phyloP scores from a whole-genome alignment of 2,113 vertebrate genomes.

The Bucco capensis region DNA sequence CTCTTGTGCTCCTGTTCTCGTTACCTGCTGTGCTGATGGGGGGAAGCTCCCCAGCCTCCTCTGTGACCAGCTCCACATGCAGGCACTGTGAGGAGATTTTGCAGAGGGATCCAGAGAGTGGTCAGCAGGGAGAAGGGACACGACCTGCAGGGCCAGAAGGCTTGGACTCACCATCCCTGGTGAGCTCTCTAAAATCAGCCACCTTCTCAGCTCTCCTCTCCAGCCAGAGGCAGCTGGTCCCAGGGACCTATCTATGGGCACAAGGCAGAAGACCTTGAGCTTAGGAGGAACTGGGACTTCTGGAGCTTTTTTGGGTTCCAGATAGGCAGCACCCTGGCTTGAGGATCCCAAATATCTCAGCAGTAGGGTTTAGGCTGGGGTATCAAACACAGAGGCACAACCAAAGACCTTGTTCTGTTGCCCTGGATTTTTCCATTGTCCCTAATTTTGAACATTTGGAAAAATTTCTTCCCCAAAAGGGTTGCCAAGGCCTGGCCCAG shows the following conservation, averaged over 20 bases:
- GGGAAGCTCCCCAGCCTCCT: not conserved
- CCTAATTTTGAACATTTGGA: not conserved
- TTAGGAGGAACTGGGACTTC: not conserved
- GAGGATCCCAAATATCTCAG: not conserved
- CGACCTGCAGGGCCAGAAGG: rapidly evolving
- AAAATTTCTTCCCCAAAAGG: not conserved
- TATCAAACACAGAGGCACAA: not conserved
- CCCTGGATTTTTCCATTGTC: not conserved
- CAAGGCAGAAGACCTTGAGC: not conserved
- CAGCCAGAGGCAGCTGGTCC: rapidly evolving
- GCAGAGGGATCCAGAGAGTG: not conserved
- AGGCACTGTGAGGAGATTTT: not conserved
- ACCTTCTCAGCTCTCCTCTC: not conserved
- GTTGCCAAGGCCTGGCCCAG: not conserved
- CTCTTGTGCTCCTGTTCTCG: rapidly evolving
- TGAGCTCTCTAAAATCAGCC: not conserved
- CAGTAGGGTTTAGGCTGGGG: not conserved
- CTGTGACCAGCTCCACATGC: rapidly evolving
- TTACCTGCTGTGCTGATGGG: not conserved
- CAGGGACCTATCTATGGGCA: not conserved
- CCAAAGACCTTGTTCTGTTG: not conserved
- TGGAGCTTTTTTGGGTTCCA: not conserved
- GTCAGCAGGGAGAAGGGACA: not conserved
- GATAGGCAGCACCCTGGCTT: not conserved
- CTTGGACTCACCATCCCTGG: rapidly evolving